Evolutionary conservation across 2,888 invertebrate genomes (phyloP).

Genomic region (Fragum whitleyi): DNA sequence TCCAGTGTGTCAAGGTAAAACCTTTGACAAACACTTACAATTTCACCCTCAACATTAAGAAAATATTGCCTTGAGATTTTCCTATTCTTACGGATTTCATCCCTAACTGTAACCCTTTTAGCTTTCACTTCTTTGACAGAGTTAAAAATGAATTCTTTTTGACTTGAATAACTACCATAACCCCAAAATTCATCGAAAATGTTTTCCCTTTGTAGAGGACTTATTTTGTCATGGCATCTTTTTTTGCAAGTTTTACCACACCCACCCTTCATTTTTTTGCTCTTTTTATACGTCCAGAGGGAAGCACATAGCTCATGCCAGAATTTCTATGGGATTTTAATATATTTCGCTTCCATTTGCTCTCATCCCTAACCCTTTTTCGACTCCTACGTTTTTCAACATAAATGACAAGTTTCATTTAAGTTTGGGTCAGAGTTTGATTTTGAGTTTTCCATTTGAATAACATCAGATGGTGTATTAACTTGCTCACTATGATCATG

Average conservation of each 20-base stretch:
- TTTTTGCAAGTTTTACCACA: slow-evolving; percentile 44
- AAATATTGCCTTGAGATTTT: slow-evolving; percentile 28
- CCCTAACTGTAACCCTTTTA: slow-evolving; percentile 17
- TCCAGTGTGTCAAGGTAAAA: slow-evolving; percentile 44
- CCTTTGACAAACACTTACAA: slow-evolving; percentile 41
- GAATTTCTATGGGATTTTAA: slow-evolving; percentile 29
- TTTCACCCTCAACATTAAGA: slow-evolving; percentile 8
- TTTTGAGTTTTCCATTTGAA: neutral
- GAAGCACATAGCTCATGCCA: slow-evolving; percentile 22
- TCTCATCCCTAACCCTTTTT: slow-evolving; percentile 31
- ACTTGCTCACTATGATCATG: slow-evolving; percentile 5
- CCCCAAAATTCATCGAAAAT: slow-evolving; percentile 46
- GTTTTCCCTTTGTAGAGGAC: slow-evolving; percentile 19
- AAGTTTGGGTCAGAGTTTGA: too few relatives aligned
- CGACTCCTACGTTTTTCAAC: neutral
- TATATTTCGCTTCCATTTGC: slow-evolving; percentile 36
- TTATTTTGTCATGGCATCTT: slow-evolving; percentile 25
- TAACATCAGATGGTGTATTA: neutral
- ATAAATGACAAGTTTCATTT: neutral
- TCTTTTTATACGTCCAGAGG: slow-evolving; percentile 15
- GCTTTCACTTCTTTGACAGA: slow-evolving; percentile 23
- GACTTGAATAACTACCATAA: slow-evolving; percentile 39
- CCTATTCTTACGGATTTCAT: neutral
- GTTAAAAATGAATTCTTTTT: slow-evolving; percentile 37
- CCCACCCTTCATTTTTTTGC: slow-evolving; percentile 29